Conservation (phyloP, 2,888 invertebrate species). For the Alviniconcha strummeri region DNA sequence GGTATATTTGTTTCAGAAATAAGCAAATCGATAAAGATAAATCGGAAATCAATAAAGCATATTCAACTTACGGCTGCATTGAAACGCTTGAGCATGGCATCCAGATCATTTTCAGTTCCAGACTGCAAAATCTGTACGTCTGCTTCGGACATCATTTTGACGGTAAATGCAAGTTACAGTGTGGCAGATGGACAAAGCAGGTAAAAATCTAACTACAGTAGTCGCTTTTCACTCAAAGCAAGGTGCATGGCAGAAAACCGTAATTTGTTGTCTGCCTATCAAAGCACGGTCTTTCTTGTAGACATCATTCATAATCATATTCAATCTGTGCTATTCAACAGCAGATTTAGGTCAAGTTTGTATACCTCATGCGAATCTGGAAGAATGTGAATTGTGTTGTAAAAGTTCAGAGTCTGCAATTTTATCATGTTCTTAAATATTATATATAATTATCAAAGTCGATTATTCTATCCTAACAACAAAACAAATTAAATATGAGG, state of each 20-base stretch:
- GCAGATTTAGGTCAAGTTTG: background rate
- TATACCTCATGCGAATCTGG: background rate
- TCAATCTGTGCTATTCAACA: background rate
- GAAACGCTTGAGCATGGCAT: constrained; percentile 25
- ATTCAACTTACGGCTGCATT: constrained; percentile 10
- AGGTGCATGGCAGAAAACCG: background rate
- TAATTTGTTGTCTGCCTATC: background rate
- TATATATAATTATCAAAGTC: too few species aligned
- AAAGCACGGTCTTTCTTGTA: constrained; percentile 1
- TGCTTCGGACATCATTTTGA: constrained; percentile 28
- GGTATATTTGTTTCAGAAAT: too few species aligned
- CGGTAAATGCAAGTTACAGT: background rate
- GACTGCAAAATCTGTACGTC: constrained; percentile 32
- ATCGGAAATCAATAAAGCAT: too few species aligned
- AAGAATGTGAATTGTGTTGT: too few species aligned
- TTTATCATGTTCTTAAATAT: too few species aligned
- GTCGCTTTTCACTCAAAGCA: background rate
- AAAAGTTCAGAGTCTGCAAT: too few species aligned
- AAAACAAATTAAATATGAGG: too few species aligned
- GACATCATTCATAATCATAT: constrained; percentile 27
- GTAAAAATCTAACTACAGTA: background rate
- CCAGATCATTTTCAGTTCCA: constrained; percentile 26
- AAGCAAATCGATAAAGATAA: too few species aligned
- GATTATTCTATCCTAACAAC: too few species aligned
- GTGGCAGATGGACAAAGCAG: background rate